Evolutionary conservation across 2,797 vertebrate genomes (phyloP).

Genomic region (Sebastes flavidus): DNA sequence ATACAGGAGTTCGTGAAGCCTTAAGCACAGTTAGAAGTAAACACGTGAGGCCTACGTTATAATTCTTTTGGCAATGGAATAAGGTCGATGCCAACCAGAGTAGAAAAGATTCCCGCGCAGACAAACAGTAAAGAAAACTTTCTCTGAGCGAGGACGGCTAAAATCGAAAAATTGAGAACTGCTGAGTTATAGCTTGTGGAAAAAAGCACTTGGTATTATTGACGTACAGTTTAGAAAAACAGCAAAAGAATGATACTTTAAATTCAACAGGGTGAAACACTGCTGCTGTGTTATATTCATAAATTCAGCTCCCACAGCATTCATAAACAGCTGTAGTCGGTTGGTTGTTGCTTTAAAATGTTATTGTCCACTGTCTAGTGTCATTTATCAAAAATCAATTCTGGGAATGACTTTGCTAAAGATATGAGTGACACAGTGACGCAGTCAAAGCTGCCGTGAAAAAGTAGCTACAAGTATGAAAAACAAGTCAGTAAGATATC

Average conservation of each 20-base stretch:
- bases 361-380: not conserved
- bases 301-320: not conserved
- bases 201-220: slow-evolving; percentile 68
- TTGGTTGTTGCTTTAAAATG: not conserved
- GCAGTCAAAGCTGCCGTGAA: not conserved
- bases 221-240: slow-evolving; percentile 12
- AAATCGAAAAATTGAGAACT: not conserved
- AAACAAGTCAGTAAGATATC: not conserved
- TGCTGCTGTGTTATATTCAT: not conserved
- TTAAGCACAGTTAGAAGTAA: slow-evolving; percentile 2
- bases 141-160: not conserved
- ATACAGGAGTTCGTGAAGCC: not conserved
- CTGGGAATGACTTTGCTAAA: not conserved
- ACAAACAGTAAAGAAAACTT: not conserved
- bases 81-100: not conserved
- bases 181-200: not conserved
- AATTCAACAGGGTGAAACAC: not conserved
- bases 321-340: not conserved
- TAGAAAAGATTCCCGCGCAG: not conserved
- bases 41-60: not conserved
- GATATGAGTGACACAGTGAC: not conserved
- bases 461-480: not conserved
- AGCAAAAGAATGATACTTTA: not conserved
- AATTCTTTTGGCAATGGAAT: slow-evolving; percentile 50
- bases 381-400: slow-evolving; percentile 16